phyloP scores from a whole-genome alignment of 2,797 vertebrate genomes.

The Acrossocheilus wenchowensis region DNA sequence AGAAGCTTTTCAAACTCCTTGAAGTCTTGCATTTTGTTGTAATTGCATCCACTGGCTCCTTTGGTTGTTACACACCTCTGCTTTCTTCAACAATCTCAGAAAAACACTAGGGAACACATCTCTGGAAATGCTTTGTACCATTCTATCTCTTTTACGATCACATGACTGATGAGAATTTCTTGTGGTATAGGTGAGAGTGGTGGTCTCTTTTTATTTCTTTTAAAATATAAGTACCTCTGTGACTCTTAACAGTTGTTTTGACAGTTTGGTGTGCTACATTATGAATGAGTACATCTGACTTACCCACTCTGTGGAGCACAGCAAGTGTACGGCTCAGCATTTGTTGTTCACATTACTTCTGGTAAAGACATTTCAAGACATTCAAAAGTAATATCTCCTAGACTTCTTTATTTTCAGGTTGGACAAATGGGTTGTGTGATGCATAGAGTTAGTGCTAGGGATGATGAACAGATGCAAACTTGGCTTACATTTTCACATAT shows the following conservation, averaged over 20 bases:
- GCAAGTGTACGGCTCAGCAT: background rate
- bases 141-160: background rate
- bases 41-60: constrained; percentile 61
- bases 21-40: constrained; percentile 56
- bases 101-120: background rate
- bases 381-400: constrained; percentile 1
- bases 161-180: constrained; percentile 2
- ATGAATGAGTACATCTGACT: constrained; percentile 41
- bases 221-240: constrained; percentile 30
- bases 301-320: constrained; percentile 1
- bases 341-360: constrained; percentile 31
- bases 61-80: constrained; percentile 29
- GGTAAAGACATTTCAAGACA: constrained; percentile 10
- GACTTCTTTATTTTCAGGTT: background rate
- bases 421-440: constrained; percentile 16
- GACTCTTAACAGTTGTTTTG: constrained; percentile 33
- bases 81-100: constrained; percentile 5
- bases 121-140: background rate
- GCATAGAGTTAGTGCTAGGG: background rate
- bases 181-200: background rate
- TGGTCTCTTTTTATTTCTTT: constrained; percentile 18
- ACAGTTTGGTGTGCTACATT: constrained; percentile 39
- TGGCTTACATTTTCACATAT: constrained; percentile 35
- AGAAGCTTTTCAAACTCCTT: constrained; percentile 52
- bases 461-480: background rate